phyloP scores from a whole-genome alignment of 2,113 vertebrate species.

The Meleagris gallopavo region DNA sequence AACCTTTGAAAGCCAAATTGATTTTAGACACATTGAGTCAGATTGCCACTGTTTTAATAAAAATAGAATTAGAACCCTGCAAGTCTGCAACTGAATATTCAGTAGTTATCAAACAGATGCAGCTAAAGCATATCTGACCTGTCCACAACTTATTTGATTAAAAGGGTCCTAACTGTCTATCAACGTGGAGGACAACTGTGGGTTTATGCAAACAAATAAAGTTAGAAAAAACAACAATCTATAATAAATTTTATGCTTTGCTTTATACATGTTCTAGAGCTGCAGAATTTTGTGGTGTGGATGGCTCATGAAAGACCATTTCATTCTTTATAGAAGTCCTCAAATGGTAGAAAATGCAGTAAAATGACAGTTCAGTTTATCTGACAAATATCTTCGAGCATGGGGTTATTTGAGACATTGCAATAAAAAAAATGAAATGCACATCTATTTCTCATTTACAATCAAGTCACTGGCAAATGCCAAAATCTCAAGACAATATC shows the following conservation, averaged over 20 bases:
- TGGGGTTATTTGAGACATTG: neutral
- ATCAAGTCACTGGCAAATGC: neutral
- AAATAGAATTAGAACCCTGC: neutral
- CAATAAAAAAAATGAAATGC: neutral
- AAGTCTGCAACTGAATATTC: neutral
- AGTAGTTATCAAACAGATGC: neutral
- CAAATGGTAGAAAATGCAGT: neutral
- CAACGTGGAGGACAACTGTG: neutral
- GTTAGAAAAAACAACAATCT: neutral
- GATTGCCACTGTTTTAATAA: neutral
- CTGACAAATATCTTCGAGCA: neutral
- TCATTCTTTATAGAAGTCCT: neutral
- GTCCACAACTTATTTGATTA: neutral
- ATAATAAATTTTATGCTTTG: neutral
- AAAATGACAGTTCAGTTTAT: neutral
- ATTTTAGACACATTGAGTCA: neutral
- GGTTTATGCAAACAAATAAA: neutral
- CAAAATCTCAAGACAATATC: slow-evolving; percentile 11
- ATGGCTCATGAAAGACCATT: neutral
- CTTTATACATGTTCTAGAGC: neutral
- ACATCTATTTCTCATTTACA: neutral
- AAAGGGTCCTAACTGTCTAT: neutral
- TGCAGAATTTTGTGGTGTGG: neutral
- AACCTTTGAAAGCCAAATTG: neutral
- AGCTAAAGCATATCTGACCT: neutral